A percentile compares a stretch with the other conserved stretches of the same genome.
These are phyloP conservation scores for Drosophila sucinea DNA, from an alignment of 1,140 invertebrate species.

Conservation along the genomic window DNA sequence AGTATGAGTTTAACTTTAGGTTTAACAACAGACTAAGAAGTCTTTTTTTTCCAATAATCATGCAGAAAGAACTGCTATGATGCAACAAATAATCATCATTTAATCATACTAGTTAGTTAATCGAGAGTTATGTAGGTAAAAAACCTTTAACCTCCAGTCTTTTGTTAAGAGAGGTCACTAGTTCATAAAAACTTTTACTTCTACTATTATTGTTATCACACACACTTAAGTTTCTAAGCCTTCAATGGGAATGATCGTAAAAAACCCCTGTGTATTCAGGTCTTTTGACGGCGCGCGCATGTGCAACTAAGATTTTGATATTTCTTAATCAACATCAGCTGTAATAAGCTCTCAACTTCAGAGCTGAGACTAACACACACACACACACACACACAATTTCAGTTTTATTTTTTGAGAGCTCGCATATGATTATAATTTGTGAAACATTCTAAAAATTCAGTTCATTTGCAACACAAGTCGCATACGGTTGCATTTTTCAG, in stretches of 20 bases:
- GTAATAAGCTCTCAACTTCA: constrained; percentile 4
- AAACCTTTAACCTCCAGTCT: background rate
- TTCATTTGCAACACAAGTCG: constrained; percentile 61
- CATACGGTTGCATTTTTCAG: constrained; percentile 54
- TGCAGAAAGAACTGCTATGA: constrained; percentile 26
- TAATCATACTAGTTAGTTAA: constrained; percentile 24
- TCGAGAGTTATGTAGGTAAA: constrained; percentile 10
- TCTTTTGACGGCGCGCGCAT: background rate
- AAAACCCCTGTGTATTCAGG: background rate
- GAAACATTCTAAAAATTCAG: constrained; percentile 62
- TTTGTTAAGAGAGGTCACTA: background rate
- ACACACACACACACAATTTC: constrained; percentile 2
- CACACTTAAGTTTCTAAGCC: too few relatives aligned
- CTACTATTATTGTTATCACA: background rate
- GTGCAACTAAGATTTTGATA: constrained; percentile 8
- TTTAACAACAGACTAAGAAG: constrained; percentile 5
- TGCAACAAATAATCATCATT: constrained; percentile 28
- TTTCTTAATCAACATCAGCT: constrained; percentile 4
- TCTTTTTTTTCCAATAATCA: constrained; percentile 1
- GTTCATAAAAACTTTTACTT: constrained; percentile 1
- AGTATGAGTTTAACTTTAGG: background rate
- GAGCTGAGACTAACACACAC: background rate
- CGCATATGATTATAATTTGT: constrained; percentile 59
- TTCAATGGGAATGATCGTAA: background rate
- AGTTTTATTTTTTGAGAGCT: constrained; percentile 23